Evolutionary conservation across 1,140 invertebrate species (phyloP).

Genomic region (Melitaea cinxia): DNA sequence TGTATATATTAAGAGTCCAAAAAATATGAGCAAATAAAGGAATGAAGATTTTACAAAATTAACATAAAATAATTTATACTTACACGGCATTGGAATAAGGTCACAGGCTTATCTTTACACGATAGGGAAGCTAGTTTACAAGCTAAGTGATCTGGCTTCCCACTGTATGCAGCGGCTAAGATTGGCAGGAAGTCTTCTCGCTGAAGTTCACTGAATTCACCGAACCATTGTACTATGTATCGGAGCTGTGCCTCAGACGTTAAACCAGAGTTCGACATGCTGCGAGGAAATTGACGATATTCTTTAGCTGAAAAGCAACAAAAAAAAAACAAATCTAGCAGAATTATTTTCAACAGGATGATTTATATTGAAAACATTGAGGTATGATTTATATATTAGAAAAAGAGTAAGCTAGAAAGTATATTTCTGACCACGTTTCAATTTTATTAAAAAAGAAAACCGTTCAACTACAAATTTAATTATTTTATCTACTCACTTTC

Average conservation of each 20-base stretch:
- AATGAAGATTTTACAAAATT: too few relatives aligned
- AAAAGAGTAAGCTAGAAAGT: too few relatives aligned
- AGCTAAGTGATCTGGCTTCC: conserved; percentile 88
- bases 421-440: too few relatives aligned
- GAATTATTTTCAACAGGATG: too few relatives aligned
- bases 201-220: conserved; percentile 94
- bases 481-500: conserved; percentile 53
- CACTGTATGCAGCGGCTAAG: conserved; percentile 83
- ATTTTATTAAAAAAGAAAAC: too few relatives aligned
- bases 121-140: conserved; percentile 85
- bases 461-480: conserved; percentile 4
- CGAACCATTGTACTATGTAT: conserved; percentile 93
- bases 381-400: too few relatives aligned
- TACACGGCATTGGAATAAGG: conserved; percentile 93
- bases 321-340: background rate
- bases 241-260: conserved; percentile 87
- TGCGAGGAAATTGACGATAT: conserved; percentile 48
- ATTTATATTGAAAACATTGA: too few relatives aligned
- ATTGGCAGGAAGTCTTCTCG: conserved; percentile 91
- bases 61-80: conserved; percentile 48
- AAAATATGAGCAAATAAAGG: too few relatives aligned
- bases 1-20: too few relatives aligned
- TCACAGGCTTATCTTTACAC: conserved; percentile 89
- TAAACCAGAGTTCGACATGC: conserved; percentile 75
- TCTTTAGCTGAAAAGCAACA: conserved; percentile 35